Conservation (phyloP, 2,888 invertebrate genomes). For the Lasioglossum morio region DNA sequence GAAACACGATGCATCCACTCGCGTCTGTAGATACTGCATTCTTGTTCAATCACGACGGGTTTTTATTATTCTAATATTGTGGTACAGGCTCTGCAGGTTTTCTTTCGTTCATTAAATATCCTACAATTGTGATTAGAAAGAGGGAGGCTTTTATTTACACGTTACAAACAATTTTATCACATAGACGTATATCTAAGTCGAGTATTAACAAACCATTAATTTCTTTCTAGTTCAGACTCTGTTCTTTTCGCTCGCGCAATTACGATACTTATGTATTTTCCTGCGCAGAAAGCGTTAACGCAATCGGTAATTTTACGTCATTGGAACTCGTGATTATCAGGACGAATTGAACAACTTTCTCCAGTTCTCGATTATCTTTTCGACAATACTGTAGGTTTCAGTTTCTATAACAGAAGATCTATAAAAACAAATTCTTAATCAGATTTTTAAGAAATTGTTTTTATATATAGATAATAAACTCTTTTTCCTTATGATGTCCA, state of each 20-base stretch:
- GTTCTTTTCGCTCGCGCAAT: neutral
- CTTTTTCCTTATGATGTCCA: neutral
- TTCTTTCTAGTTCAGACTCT: constrained; percentile 15
- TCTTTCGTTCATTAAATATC: neutral
- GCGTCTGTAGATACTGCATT: neutral
- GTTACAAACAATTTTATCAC: constrained; percentile 44
- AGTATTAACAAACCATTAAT: constrained; percentile 45
- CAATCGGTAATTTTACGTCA: neutral
- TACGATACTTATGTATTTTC: neutral
- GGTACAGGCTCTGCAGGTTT: neutral
- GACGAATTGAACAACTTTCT: neutral
- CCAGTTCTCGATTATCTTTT: neutral
- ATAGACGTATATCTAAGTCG: constrained; percentile 12
- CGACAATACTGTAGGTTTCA: neutral
- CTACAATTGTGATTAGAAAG: constrained; percentile 5
- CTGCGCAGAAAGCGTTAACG: neutral
- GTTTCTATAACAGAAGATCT: neutral
- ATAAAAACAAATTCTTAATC: neutral
- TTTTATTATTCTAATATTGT: neutral
- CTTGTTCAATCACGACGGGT: neutral
- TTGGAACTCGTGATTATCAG: neutral
- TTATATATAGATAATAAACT: neutral
- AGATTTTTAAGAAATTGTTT: no score
- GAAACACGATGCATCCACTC: neutral
- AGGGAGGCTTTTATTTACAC: constrained; percentile 37